Evolutionary conservation across 1,140 invertebrate species (phyloP).

Genomic region (Caenorhabditis latens): DNA sequence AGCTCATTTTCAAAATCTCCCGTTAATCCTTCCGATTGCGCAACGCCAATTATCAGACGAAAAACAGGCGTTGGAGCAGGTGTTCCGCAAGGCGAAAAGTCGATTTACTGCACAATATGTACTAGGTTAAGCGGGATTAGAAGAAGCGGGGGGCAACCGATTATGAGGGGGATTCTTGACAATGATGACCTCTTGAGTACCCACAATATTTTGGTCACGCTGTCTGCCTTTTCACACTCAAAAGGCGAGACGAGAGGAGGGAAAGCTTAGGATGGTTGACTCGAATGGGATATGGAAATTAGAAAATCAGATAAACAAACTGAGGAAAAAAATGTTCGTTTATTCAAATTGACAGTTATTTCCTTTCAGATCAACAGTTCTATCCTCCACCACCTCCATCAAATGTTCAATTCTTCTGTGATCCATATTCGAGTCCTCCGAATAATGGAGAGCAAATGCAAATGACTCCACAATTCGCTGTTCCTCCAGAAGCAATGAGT

Average conservation of each 20-base stretch:
- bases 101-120: constrained; percentile 34
- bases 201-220: constrained; percentile 50
- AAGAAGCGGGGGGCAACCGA: background rate
- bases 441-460: background rate
- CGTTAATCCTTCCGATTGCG: background rate
- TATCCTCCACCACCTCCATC: constrained; percentile 52
- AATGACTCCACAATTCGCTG: constrained; percentile 16
- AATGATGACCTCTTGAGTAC: constrained; percentile 43
- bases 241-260: background rate
- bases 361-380: constrained; percentile 46
- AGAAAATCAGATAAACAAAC: too few species aligned
- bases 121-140: constrained; percentile 46
- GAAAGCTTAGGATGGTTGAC: background rate
- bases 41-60: constrained; percentile 8
- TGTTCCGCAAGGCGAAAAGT: constrained; percentile 7
- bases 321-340: too few species aligned
- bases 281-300: background rate
- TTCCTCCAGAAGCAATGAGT: constrained; percentile 21
- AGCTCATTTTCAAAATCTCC: background rate
- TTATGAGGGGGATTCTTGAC: background rate
- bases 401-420: constrained; percentile 47
- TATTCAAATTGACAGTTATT: background rate
- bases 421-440: constrained; percentile 35
- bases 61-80: constrained; percentile 17
- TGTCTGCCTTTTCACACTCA: background rate